Percentiles rank a stretch among this genome's conserved stretches.
phyloP scores from a whole-genome alignment of 2,888 invertebrate species.

The Neoaliturus tenellus region DNA sequence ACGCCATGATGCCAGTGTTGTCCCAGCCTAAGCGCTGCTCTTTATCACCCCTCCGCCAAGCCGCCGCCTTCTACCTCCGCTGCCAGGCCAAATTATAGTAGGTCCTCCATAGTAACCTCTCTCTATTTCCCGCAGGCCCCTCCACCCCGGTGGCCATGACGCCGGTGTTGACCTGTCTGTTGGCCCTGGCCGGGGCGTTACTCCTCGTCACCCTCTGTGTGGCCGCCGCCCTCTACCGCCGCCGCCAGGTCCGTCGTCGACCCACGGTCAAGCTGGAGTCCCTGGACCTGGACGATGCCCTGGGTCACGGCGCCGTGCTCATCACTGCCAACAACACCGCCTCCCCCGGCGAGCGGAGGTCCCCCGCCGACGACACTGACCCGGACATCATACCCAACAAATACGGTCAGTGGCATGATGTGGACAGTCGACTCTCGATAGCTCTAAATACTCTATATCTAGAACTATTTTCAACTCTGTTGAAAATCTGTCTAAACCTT shows the following conservation, averaged over 20 bases:
- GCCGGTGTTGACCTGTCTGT: conserved; percentile 85
- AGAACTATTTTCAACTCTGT: no score
- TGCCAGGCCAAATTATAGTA: no score
- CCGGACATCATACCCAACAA: conserved; percentile 93
- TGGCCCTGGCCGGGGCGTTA: conserved; percentile 85
- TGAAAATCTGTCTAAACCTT: no score
- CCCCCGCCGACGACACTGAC: conserved; percentile 81
- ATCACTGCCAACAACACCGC: conserved; percentile 73
- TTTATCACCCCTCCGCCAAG: no score
- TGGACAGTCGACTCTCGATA: no score
- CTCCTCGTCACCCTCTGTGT: conserved; percentile 87
- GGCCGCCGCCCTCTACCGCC: conserved; percentile 82
- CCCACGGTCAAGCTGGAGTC: conserved; percentile 72
- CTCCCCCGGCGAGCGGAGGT: conserved; percentile 66
- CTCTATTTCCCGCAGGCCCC: conserved; percentile 55
- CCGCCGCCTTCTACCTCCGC: no score
- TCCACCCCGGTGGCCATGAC: conserved; percentile 76
- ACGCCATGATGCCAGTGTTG: no score
- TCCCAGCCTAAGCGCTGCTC: no score
- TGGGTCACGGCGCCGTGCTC: conserved; percentile 63
- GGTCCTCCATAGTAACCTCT: no score
- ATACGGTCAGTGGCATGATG: conserved; percentile 85
- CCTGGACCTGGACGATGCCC: conserved; percentile 72
- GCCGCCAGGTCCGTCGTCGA: conserved; percentile 68
- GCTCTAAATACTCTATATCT: no score